These are phyloP conservation scores for Drosophila helvetica DNA, from an alignment of 2,888 invertebrate species.

Conservation along the genomic window DNA sequence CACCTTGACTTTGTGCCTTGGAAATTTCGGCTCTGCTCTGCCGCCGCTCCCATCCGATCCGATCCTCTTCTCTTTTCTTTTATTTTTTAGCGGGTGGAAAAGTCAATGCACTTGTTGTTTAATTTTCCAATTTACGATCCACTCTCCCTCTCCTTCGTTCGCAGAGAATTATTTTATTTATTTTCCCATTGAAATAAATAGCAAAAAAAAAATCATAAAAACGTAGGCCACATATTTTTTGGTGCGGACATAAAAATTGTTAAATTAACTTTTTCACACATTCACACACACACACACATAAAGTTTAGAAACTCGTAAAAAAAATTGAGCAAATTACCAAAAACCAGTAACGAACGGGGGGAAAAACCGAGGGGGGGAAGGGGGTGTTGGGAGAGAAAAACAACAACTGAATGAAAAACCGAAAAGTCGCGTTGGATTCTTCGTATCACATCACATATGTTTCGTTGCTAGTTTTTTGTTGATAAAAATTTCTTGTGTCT, in stretches of 20 bases:
- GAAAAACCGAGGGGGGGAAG: constrained; percentile 12
- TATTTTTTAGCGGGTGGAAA: neutral
- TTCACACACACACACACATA: constrained; percentile 24
- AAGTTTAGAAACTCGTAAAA: constrained; percentile 63
- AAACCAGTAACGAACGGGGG: constrained; percentile 13
- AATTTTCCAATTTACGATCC: constrained; percentile 17
- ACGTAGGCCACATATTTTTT: constrained; percentile 9
- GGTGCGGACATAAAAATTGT: constrained; percentile 51
- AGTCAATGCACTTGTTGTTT: constrained; percentile 39
- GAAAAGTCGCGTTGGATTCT: constrained; percentile 63
- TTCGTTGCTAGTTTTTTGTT: constrained; percentile 28
- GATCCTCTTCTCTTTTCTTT: neutral
- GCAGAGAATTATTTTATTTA: constrained; percentile 3
- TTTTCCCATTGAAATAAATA: constrained; percentile 37
- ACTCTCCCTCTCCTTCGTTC: neutral
- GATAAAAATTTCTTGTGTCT: constrained; percentile 42
- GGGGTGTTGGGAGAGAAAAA: neutral
- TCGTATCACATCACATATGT: constrained; percentile 69
- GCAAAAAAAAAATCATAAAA: constrained; percentile 50
- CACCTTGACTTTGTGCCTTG: constrained; percentile 40
- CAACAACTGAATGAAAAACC: constrained; percentile 59
- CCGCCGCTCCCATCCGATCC: neutral
- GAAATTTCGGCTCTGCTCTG: neutral
- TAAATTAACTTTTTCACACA: constrained; percentile 32
- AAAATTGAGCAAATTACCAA: constrained; percentile 36